phyloP scores from a whole-genome alignment of 2,888 invertebrate species.

The Yponomeuta malinellus region DNA sequence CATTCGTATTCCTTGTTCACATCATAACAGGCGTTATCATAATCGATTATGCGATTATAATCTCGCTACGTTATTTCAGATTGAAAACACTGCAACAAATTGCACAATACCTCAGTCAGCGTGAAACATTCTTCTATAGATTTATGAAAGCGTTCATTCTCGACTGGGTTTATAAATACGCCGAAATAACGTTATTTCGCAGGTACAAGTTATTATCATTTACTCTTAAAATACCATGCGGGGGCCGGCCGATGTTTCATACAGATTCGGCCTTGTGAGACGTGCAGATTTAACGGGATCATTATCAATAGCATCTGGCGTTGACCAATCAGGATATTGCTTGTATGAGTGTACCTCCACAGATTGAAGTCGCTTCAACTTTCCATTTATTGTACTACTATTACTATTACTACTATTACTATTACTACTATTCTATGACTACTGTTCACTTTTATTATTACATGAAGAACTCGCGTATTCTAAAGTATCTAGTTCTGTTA shows the following conservation, averaged over 20 bases:
- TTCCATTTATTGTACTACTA: no score
- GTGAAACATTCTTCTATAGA: neutral
- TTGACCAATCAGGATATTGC: neutral
- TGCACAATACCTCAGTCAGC: neutral
- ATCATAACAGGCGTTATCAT: slow-evolving; percentile 55
- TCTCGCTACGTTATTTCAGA: neutral
- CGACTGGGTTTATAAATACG: slow-evolving; percentile 24
- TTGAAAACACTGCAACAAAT: neutral
- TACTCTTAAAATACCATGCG: slow-evolving; percentile 26
- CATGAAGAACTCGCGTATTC: neutral
- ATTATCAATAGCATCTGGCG: neutral
- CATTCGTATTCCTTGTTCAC: slow-evolving; percentile 31
- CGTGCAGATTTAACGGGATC: neutral
- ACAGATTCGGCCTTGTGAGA: slow-evolving; percentile 1
- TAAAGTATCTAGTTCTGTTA: neutral
- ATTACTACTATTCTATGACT: no score
- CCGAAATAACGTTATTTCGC: slow-evolving; percentile 19
- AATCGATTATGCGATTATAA: slow-evolving; percentile 46
- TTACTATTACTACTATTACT: no score
- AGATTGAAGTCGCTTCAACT: no score
- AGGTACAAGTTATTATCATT: slow-evolving; percentile 22
- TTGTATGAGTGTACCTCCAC: no score
- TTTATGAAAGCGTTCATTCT: slow-evolving; percentile 4
- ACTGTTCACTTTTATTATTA: no score
- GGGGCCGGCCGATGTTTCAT: neutral